Base-by-base conservation (phyloP, 2,888 invertebrate species). In the Bedellia somnulentella region DNA sequence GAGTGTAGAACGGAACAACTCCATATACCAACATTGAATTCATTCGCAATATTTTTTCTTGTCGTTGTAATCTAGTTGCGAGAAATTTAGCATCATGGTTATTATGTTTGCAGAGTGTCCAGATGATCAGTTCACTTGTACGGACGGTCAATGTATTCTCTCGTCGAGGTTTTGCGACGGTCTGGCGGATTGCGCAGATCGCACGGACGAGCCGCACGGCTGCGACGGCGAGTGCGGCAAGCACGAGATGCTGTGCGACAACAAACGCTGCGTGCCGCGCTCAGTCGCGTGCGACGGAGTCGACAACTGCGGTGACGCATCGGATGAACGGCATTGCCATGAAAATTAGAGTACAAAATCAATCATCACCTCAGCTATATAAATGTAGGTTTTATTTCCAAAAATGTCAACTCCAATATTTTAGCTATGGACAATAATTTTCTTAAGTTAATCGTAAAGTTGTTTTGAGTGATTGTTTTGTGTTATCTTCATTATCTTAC, bases 81-180 rank as follows among this genome's bases (percentile, higher is more conserved):
- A n/a, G n/a, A n/a, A n/a, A n/a, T n/a, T n/a, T n/a, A n/a, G n/a
- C n/a, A n/a, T n/a, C n/a, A n/a, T n/a, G n/a, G n/a, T n/a, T n/a
- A n/a, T n/a, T n/a, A n/a, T n/a, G n/a, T 9, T 56, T 57, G 27
- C 47, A 79, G 78, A 60, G 44, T 79, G 79, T 42, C 67, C 73
- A 5, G 46, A 52, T 34, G 52, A 63, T 35, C 67, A 77, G 43
- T 75, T 75, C 35, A 70, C 76, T 1, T 87, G 87, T 52, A 79
- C 75, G 26, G 79, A 82, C 46, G 85, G 85, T 10, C 64, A 71
- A 37, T 88, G 87, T 57, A 82, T 87, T 40, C 47, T 66, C 13
- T 76, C 78, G 34, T 68, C 78, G 26, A 68, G 80, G 32, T 86
- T 87, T 57, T 88, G 88, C 52, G 87, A 88, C 45, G 85, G 86